Conservation (phyloP, 2,113 vertebrate species). For the Anarhynchus alexandrinus region DNA sequence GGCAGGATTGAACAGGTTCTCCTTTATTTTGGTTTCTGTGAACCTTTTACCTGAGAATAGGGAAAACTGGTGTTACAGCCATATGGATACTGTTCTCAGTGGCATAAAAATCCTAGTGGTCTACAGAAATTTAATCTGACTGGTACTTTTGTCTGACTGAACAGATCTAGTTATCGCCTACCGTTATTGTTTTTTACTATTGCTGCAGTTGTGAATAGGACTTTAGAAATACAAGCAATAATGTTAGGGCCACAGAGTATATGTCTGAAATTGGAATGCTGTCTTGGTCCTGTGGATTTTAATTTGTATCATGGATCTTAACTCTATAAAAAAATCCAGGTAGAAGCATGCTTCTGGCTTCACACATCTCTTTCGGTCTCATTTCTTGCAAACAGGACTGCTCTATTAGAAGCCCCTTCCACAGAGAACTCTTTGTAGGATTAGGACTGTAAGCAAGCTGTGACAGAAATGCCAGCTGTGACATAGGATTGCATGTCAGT, state of each 20-base stretch:
- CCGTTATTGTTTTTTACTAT: background rate
- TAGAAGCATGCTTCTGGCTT: background rate
- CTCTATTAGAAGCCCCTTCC: background rate
- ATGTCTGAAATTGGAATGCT: background rate
- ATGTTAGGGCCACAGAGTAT: background rate
- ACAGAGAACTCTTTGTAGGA: background rate
- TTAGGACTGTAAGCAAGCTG: background rate
- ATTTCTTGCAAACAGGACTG: background rate
- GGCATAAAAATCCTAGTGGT: background rate
- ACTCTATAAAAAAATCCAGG: background rate
- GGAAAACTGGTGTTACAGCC: background rate
- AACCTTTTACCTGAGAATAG: background rate
- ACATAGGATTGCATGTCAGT: background rate
- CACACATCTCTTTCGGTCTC: background rate
- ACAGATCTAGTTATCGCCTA: background rate
- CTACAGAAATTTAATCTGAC: background rate
- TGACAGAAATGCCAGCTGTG: conserved; percentile 49
- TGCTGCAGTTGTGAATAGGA: background rate
- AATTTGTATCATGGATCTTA: background rate
- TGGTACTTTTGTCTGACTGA: background rate
- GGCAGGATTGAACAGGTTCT: background rate
- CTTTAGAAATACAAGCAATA: background rate
- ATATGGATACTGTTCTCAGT: background rate
- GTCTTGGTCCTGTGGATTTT: background rate
- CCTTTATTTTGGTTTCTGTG: background rate